phyloP scores from a whole-genome alignment of 2,113 vertebrate species.

The Echinops telfairi region DNA sequence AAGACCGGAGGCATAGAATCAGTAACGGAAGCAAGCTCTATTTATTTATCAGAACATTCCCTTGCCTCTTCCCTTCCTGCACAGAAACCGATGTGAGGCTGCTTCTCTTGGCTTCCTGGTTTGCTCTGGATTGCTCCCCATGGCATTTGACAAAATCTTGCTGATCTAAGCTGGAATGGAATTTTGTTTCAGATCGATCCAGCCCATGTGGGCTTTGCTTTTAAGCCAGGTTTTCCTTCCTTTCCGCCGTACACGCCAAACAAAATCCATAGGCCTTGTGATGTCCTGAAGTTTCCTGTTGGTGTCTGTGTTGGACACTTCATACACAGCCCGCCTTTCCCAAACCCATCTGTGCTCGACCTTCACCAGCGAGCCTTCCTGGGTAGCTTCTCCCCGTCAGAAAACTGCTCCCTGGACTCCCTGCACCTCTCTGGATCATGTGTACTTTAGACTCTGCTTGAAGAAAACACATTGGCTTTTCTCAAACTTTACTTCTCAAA shows the following conservation, averaged over 20 bases:
- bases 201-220: not conserved
- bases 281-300: too few species aligned
- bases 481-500: not conserved
- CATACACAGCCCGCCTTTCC: not conserved
- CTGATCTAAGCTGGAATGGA: not conserved
- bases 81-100: not conserved
- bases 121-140: not conserved
- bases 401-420: not conserved
- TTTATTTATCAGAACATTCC: not conserved
- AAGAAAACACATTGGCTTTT: conserved; percentile 11
- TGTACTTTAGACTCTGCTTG: not conserved
- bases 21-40: not conserved
- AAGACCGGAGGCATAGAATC: not conserved
- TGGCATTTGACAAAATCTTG: not conserved
- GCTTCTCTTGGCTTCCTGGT: not conserved
- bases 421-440: not conserved
- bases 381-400: not conserved
- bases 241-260: not conserved
- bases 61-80: not conserved
- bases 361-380: not conserved
- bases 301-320: not conserved
- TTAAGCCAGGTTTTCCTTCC: not conserved
- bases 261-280: not conserved
- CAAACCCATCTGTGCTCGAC: not conserved
- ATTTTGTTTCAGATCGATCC: not conserved